Evolutionary conservation across 2,888 invertebrate species (phyloP), one percentile per base, ranked within the genome.

Genomic region (Papilio elwesi): DNA sequence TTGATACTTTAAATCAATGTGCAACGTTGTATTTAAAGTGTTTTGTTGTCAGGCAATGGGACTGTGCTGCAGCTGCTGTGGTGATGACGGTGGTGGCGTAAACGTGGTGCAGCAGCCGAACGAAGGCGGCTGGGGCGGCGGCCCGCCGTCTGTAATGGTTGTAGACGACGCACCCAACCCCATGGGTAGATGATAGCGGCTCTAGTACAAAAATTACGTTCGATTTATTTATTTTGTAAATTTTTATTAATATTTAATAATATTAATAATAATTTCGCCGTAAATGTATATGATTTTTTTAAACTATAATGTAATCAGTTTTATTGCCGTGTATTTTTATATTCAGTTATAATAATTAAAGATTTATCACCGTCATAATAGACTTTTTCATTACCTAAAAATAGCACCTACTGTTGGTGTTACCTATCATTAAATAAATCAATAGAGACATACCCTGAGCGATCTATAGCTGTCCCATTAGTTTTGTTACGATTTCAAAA

Each of bases 11-110:
- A 9, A 7, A 43, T 9, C 9, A 5, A 43, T 6, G 43, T 43
- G 43, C 43, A 26, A 26, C 26, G 26, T 26, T 26, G 26, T 38
- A 0, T 3, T n/a, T n/a, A 7, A 13, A n/a, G n/a, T 59, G 38
- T 15, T 57, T 57, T 65, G 11, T 69, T 69, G 15, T 43, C 65
- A 51, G 74, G 77, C 65, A 72, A 90, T 89, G 90, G 89, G 89
- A 48, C 55, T 74, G 36, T 87, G 89, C 78, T 81, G 83, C 63
- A 82, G 87, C 75, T 82, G 84, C 66, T 82, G 76, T n/a, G 80
- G 74, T 6, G 83, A 81, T 8, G 76, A 62, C 0, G 76, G 80
- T 71, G 75, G 80, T 38, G 83, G 81, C 0, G 83, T 87, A 9
- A 70, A 80, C 13, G 85, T 88, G 36, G 86, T 81, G 4, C 81